phyloP scores from a whole-genome alignment of 2,888 invertebrate species.

The Plagodis dolabraria region DNA sequence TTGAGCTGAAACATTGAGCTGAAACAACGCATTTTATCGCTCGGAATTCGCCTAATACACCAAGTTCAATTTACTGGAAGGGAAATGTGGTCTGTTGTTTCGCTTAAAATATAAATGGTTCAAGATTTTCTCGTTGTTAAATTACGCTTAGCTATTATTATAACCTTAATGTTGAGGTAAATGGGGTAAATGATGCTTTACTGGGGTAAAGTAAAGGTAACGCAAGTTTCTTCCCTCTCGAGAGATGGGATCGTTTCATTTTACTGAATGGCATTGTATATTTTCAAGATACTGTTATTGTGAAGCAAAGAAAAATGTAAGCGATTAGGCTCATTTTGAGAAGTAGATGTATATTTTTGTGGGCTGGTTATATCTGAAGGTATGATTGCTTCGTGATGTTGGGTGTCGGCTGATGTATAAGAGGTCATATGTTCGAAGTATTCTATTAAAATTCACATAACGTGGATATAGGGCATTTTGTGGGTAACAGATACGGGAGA shows the following conservation, averaged over 20 bases:
- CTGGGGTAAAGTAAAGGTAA: constrained; percentile 30
- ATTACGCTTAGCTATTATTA: constrained; percentile 38
- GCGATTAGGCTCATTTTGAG: neutral
- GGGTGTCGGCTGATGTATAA: no score
- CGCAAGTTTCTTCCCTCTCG: constrained; percentile 15
- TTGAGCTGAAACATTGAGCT: constrained; percentile 48
- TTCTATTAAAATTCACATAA: no score
- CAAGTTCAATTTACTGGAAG: constrained; percentile 53
- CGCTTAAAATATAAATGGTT: constrained; percentile 34
- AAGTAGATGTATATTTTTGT: neutral
- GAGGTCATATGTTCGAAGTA: no score
- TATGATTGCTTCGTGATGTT: no score
- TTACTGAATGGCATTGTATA: constrained; percentile 20
- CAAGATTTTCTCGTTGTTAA: constrained; percentile 35
- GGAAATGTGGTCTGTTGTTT: constrained; percentile 48
- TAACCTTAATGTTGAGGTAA: constrained; percentile 37
- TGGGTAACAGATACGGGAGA: no score
- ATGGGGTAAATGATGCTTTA: constrained; percentile 37
- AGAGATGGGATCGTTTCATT: constrained; percentile 22
- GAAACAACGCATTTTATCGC: constrained; percentile 53
- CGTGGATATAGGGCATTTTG: no score
- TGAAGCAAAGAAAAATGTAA: constrained; percentile 21
- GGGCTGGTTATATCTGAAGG: neutral
- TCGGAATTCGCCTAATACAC: constrained; percentile 59
- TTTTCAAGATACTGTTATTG: constrained; percentile 20